Conservation (phyloP, 2,888 invertebrate genomes). For the Lepidocyrtinus sp. region DNA sequence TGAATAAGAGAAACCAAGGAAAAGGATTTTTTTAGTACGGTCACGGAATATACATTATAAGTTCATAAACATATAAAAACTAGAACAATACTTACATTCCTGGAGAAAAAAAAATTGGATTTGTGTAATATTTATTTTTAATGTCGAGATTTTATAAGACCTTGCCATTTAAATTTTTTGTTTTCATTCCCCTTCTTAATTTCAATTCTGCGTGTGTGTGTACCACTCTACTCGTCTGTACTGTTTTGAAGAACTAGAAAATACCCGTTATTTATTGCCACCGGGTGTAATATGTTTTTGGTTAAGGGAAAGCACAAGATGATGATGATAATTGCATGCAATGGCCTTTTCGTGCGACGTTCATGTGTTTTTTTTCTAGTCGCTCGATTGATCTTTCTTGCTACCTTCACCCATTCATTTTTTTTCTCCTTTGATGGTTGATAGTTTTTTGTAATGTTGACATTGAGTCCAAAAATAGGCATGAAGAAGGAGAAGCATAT, state of each 20-base stretch:
- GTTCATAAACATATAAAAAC: too few species aligned
- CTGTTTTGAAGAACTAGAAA: too few species aligned
- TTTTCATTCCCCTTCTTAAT: background rate
- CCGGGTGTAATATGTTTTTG: background rate
- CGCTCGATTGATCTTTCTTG: conserved; percentile 4
- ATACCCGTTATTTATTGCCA: conserved; percentile 8
- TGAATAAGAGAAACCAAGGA: too few species aligned
- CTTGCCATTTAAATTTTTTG: too few species aligned
- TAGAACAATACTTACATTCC: too few species aligned
- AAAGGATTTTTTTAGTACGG: too few species aligned
- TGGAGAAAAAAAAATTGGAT: too few species aligned
- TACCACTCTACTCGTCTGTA: background rate
- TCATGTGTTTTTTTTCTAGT: background rate
- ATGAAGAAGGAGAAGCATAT: too few species aligned
- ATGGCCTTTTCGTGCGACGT: background rate
- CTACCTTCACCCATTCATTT: conserved; percentile 14
- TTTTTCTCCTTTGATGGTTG: too few species aligned
- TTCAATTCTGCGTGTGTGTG: conserved; percentile 3
- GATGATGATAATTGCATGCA: conserved; percentile 18
- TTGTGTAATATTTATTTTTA: background rate
- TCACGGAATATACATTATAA: too few species aligned
- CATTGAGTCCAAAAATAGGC: conserved; percentile 18
- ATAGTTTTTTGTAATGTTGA: conserved; percentile 11
- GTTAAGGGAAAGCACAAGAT: too few species aligned
- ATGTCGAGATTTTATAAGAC: too few species aligned